These are phyloP conservation scores for Cabera pusaria DNA, from an alignment of 2,888 invertebrate species.

Conservation along the genomic window DNA sequence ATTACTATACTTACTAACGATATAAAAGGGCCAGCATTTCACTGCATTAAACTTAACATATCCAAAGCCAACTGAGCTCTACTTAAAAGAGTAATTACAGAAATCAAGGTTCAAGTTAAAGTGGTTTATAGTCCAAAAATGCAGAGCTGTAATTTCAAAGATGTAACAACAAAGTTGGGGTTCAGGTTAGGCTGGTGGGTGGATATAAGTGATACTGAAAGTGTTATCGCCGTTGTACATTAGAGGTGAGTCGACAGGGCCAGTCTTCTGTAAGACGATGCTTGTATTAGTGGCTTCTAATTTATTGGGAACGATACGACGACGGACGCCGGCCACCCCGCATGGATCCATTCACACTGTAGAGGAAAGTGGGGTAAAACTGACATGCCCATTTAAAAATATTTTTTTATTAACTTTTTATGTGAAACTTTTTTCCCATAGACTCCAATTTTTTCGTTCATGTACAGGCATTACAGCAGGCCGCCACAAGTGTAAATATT, in stretches of 20 bases:
- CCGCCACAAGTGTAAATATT: too few relatives aligned
- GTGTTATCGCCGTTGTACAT: slow-evolving; percentile 78
- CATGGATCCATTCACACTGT: slow-evolving; percentile 73
- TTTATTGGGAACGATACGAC: slow-evolving; percentile 80
- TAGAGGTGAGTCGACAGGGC: slow-evolving; percentile 76
- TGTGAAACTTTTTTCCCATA: too few relatives aligned
- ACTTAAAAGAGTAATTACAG: not conserved
- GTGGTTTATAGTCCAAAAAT: slow-evolving; percentile 30
- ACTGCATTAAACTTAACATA: slow-evolving; percentile 61
- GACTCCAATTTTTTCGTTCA: too few relatives aligned
- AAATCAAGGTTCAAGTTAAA: slow-evolving; percentile 38
- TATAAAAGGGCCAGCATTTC: slow-evolving; percentile 66
- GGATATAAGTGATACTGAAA: slow-evolving; percentile 40
- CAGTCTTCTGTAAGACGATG: slow-evolving; percentile 79
- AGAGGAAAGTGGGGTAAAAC: slow-evolving; percentile 47
- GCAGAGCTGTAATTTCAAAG: slow-evolving; percentile 27
- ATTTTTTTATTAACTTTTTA: too few relatives aligned
- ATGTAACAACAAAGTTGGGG: slow-evolving; percentile 21
- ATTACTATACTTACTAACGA: slow-evolving; percentile 66
- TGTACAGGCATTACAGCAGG: too few relatives aligned
- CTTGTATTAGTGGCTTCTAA: slow-evolving; percentile 81
- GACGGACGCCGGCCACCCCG: slow-evolving; percentile 81
- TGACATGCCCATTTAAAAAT: too few relatives aligned
- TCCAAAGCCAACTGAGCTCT: slow-evolving; percentile 27
- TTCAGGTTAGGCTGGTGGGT: slow-evolving; percentile 40